phyloP scores from a whole-genome alignment of 2,888 invertebrate species.

The Tenthredo amoena region DNA sequence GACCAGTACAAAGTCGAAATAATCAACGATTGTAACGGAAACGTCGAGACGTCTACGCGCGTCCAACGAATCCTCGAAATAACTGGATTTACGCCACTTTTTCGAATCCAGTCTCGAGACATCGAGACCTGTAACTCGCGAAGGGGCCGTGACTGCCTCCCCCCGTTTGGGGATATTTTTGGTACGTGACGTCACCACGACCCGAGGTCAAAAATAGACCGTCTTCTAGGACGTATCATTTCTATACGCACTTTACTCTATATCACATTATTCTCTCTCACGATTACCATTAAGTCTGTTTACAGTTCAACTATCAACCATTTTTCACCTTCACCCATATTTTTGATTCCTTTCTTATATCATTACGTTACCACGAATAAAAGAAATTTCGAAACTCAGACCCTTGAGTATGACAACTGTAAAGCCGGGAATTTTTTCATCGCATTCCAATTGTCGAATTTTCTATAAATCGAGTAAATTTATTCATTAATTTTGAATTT shows the following conservation, averaged over 20 bases:
- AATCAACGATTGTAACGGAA: slow-evolving; percentile 14
- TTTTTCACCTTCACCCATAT: background rate
- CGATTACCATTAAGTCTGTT: slow-evolving; percentile 50
- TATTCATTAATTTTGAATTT: background rate
- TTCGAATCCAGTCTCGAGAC: slow-evolving; percentile 53
- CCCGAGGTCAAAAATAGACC: slow-evolving; percentile 72
- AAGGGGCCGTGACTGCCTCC: slow-evolving; percentile 65
- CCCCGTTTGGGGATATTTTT: slow-evolving; percentile 74
- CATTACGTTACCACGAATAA: background rate
- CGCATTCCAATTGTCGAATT: background rate
- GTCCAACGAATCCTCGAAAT: slow-evolving; percentile 48
- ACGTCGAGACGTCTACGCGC: slow-evolving; percentile 50
- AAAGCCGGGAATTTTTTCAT: background rate
- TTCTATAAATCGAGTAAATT: background rate
- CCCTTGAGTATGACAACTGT: background rate
- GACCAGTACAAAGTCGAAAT: background rate
- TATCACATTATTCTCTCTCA: slow-evolving; percentile 45
- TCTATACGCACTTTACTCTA: slow-evolving; percentile 52
- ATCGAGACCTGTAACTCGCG: slow-evolving; percentile 70
- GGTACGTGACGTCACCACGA: slow-evolving; percentile 74
- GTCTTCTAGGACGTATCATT: slow-evolving; percentile 69
- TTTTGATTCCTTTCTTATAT: background rate
- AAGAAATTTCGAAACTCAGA: background rate
- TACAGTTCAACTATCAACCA: slow-evolving; percentile 53
- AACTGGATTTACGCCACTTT: slow-evolving; percentile 53